Percentiles rank a stretch among this genome's conserved stretches.
Conservation (phyloP, 2,113 vertebrate genomes). For the Melanerpes formicivorus region DNA sequence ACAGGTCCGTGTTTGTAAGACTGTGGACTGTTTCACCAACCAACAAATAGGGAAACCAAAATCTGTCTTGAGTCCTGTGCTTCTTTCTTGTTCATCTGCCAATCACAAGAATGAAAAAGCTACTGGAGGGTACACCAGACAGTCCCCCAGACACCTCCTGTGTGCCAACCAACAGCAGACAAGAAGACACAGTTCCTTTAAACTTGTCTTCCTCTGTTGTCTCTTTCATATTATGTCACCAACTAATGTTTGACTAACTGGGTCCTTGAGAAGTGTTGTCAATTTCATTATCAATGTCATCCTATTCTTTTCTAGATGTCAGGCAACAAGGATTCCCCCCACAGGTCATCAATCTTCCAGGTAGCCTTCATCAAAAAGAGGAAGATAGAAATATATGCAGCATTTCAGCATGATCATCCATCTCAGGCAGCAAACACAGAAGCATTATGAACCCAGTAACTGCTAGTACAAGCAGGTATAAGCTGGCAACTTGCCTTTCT, state of each 20-base stretch:
- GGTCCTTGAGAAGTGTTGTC: not conserved
- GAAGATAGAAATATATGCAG: not conserved
- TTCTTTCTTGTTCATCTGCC: not conserved
- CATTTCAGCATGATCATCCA: not conserved
- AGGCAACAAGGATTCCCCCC: not conserved
- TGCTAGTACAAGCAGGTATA: not conserved
- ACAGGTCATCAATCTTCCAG: not conserved
- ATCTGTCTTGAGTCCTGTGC: not conserved
- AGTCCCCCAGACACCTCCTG: not conserved
- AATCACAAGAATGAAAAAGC: not conserved
- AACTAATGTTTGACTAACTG: not conserved
- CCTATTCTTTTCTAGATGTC: not conserved
- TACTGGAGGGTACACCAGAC: not conserved
- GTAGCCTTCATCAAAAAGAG: not conserved
- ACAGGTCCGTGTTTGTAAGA: not conserved
- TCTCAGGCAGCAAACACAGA: not conserved
- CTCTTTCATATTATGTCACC: not conserved
- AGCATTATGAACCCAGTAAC: not conserved
- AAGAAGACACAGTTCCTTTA: not conserved
- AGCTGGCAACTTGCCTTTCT: not conserved
- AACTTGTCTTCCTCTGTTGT: not conserved
- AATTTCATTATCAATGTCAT: not conserved
- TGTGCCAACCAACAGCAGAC: not conserved
- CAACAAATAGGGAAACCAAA: not conserved
- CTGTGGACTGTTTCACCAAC: not conserved